phyloP scores from a whole-genome alignment of 2,113 vertebrate genomes.

The Calidris pygmaea region DNA sequence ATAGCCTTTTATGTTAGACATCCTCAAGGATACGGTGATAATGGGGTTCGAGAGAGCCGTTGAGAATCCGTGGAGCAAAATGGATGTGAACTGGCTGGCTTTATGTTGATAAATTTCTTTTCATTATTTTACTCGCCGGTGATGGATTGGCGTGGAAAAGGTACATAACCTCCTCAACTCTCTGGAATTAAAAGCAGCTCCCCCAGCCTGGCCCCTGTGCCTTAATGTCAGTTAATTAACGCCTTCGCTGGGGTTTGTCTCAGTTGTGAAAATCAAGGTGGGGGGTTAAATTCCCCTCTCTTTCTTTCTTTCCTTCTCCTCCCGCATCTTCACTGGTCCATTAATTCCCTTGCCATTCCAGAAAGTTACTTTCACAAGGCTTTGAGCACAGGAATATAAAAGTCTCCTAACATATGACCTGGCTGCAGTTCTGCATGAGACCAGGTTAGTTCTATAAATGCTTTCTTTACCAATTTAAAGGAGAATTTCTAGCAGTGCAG shows the following conservation, averaged over 20 bases:
- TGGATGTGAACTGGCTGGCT: neutral
- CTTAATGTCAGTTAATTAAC: neutral
- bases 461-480: neutral
- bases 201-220: neutral
- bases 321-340: neutral
- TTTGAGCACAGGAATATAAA: neutral
- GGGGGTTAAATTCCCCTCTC: neutral
- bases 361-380: neutral
- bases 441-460: neutral
- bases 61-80: neutral
- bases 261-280: neutral
- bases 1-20: slow-evolving; percentile 57
- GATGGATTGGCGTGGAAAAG: neutral
- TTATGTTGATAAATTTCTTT: neutral
- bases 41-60: slow-evolving; percentile 7
- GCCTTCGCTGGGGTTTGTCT: neutral
- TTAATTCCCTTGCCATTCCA: neutral
- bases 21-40: neutral
- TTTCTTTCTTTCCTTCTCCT: neutral
- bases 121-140: neutral
- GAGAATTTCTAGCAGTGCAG: neutral
- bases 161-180: neutral
- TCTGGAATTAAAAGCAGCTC: neutral
- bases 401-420: neutral
- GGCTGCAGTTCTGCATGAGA: neutral